phyloP scores from a whole-genome alignment of 2,797 vertebrate species.

The Poecilia velifera region DNA sequence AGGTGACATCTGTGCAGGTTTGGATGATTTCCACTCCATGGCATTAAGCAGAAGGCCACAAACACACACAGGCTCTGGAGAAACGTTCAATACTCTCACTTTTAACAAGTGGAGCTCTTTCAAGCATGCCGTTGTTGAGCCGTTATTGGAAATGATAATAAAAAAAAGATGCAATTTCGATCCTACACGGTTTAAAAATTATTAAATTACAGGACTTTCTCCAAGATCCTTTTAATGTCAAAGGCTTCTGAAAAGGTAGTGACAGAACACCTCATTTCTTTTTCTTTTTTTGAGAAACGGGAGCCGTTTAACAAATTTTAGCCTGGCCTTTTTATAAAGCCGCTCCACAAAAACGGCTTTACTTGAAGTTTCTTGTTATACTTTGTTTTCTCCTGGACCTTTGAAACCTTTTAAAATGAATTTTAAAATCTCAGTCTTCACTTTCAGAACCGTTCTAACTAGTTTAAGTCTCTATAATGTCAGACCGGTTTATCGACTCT shows the following conservation, averaged over 20 bases:
- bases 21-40: constrained; percentile 38
- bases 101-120: neutral
- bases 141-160: too few relatives aligned
- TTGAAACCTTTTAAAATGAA: neutral
- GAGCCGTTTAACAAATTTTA: neutral
- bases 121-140: neutral
- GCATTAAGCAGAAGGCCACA: constrained; percentile 26
- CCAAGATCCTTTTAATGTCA: neutral
- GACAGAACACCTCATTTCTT: neutral
- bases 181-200: neutral
- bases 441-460: neutral
- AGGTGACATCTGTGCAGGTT: constrained; percentile 64
- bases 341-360: neutral
- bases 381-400: neutral
- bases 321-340: neutral
- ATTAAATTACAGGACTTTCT: neutral
- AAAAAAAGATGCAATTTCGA: neutral
- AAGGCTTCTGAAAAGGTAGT: neutral
- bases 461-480: neutral
- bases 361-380: neutral
- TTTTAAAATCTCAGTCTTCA: neutral
- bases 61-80: constrained; percentile 5
- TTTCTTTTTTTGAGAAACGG: neutral
- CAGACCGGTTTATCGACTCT: neutral
- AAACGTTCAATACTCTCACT: neutral